A percentile compares a stretch with the other conserved stretches of the same genome.
Evolutionary conservation across 2,797 vertebrate genomes (phyloP).

Genomic region (Eulemur mongoz): DNA sequence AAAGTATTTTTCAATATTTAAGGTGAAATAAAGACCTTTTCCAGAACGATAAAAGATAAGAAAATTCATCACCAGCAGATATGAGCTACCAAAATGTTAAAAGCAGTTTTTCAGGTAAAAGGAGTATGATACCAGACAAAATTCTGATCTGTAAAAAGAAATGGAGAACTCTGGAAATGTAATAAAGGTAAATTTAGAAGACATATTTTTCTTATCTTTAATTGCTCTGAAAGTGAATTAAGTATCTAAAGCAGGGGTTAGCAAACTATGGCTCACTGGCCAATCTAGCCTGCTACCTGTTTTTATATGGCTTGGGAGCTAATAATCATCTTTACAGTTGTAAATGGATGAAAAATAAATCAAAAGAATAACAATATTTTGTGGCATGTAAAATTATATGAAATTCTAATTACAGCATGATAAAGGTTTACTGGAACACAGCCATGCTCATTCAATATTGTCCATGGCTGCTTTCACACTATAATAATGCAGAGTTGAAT

Average conservation of each 20-base stretch:
- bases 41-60: not conserved
- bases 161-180: not conserved
- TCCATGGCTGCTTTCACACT: not conserved
- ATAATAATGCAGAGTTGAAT: not conserved
- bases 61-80: slow-evolving; percentile 5
- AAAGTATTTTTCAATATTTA: slow-evolving; percentile 1
- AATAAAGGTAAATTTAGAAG: slow-evolving; percentile 35
- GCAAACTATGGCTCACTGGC: not conserved
- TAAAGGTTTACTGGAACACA: not conserved
- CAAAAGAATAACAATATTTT: not conserved
- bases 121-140: not conserved
- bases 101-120: not conserved
- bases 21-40: slow-evolving; percentile 14
- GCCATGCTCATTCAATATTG: not conserved
- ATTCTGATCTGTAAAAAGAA: slow-evolving; percentile 11
- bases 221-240: slow-evolving; percentile 20
- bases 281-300: not conserved
- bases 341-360: slow-evolving; percentile 21
- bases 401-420: not conserved
- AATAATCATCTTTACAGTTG: not conserved
- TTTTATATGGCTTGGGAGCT: not conserved
- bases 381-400: not conserved
- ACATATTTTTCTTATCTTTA: not conserved
- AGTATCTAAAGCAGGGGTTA: not conserved
- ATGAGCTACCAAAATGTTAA: not conserved